A percentile compares a stretch with the other conserved stretches of the same genome.
These are phyloP conservation scores for Dasyurus viverrinus DNA, from an alignment of 2,113 vertebrate species.

Conservation along the genomic window DNA sequence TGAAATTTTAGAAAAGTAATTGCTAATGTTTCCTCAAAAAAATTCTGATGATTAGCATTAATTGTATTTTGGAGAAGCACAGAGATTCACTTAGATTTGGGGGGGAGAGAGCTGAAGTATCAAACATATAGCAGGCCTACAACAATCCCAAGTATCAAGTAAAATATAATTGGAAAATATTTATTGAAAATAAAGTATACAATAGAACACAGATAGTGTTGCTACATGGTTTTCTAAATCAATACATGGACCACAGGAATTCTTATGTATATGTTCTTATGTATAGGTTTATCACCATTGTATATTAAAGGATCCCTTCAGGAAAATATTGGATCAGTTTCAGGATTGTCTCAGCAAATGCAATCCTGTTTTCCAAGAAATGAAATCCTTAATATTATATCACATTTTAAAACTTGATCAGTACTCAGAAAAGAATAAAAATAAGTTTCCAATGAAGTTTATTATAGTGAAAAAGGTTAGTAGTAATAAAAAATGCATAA, in stretches of 20 bases:
- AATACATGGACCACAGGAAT: neutral
- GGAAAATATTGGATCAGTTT: neutral
- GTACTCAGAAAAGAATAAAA: conserved; percentile 53
- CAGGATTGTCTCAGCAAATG: neutral
- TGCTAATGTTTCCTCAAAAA: neutral
- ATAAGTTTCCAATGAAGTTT: conserved; percentile 24
- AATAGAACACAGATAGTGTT: neutral
- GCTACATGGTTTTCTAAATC: neutral
- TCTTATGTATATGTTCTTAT: neutral
- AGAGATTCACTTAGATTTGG: neutral
- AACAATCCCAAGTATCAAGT: neutral
- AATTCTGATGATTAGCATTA: neutral
- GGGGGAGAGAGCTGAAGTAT: neutral
- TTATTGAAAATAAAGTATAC: neutral
- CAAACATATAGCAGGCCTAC: neutral
- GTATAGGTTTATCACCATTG: neutral
- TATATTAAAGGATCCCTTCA: neutral
- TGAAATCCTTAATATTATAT: neutral
- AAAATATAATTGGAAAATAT: neutral
- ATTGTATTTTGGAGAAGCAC: neutral
- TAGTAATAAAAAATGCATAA: conserved; percentile 46
- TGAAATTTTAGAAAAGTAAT: neutral
- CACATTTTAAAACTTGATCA: conserved; percentile 27
- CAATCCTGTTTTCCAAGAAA: conserved; percentile 22
- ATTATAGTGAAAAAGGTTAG: conserved; percentile 45